Percentiles rank a stretch among this genome's conserved stretches.
Conservation (phyloP, 2,888 invertebrate genomes). For the Zaprionus obscuricornis region DNA sequence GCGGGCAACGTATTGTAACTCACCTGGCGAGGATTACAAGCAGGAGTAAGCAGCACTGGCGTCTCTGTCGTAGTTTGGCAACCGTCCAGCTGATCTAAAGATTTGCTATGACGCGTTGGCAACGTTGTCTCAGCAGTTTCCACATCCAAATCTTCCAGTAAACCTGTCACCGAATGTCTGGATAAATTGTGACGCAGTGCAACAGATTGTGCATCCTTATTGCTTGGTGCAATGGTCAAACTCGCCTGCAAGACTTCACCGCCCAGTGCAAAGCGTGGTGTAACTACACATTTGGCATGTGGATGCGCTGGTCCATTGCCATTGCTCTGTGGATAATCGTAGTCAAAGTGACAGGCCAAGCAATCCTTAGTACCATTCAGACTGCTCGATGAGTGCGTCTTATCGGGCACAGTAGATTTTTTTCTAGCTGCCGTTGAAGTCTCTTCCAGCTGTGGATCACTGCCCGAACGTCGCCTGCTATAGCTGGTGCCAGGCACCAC, state of each 20-base stretch:
- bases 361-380: slow-evolving; percentile 80
- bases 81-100: slow-evolving; percentile 89
- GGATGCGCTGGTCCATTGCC: slow-evolving; percentile 69
- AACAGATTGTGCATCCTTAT: slow-evolving; percentile 57
- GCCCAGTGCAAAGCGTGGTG: slow-evolving; percentile 85
- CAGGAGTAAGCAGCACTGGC: slow-evolving; percentile 9
- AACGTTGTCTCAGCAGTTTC: slow-evolving; percentile 84
- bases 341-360: slow-evolving; percentile 80
- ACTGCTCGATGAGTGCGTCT: slow-evolving; percentile 74
- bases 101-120: slow-evolving; percentile 91
- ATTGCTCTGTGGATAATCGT: slow-evolving; percentile 74
- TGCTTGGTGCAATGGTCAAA: slow-evolving; percentile 86
- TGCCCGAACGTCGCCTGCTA: slow-evolving; percentile 88
- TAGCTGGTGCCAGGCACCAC: slow-evolving; percentile 88
- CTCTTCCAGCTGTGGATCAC: slow-evolving; percentile 84
- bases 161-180: slow-evolving; percentile 86
- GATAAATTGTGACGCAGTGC: slow-evolving; percentile 83
- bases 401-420: slow-evolving; percentile 53
- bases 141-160: slow-evolving; percentile 81
- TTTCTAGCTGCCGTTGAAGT: slow-evolving; percentile 45
- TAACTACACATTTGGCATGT: slow-evolving; percentile 84
- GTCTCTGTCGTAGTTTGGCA: slow-evolving; percentile 36
- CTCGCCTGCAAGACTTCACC: slow-evolving; percentile 87
- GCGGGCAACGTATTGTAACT: slow-evolving; percentile 64
- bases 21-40: slow-evolving; percentile 43